A percentile compares a stretch with the other conserved stretches of the same genome.
Evolutionary conservation across 2,888 invertebrate species (phyloP).

Genomic region (Macrophya annulata): DNA sequence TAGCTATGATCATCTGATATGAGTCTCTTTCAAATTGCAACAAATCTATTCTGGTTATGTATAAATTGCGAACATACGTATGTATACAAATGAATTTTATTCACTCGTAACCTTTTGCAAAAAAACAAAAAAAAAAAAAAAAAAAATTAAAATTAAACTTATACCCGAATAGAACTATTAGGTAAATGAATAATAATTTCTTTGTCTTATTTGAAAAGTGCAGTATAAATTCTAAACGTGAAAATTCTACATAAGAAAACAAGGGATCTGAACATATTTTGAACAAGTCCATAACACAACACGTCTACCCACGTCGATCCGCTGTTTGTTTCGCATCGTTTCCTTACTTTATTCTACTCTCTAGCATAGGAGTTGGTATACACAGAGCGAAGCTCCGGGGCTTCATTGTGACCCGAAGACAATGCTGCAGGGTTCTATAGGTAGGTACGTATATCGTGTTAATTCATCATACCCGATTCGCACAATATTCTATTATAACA

Average conservation of each 20-base stretch:
- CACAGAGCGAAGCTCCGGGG: background rate
- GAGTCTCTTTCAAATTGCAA: background rate
- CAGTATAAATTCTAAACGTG: background rate
- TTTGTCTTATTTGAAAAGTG: background rate
- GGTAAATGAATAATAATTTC: background rate
- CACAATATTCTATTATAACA: background rate
- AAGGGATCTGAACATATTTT: background rate
- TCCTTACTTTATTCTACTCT: constrained; percentile 18
- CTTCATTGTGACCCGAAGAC: constrained; percentile 1
- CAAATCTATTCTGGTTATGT: background rate
- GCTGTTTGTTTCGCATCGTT: constrained; percentile 2
- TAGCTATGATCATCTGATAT: background rate
- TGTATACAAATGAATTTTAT: background rate
- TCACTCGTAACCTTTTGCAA: background rate
- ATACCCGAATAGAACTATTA: background rate
- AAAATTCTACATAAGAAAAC: background rate
- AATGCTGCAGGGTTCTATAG: background rate
- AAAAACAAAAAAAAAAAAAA: too few relatives aligned
- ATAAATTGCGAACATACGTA: background rate
- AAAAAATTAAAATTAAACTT: background rate
- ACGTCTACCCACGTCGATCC: background rate
- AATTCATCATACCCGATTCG: background rate
- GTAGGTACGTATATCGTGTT: background rate
- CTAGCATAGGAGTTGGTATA: background rate
- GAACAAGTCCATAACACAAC: background rate